Evolutionary conservation across 2,888 invertebrate genomes (phyloP).

Genomic region (Ceramica pisi): DNA sequence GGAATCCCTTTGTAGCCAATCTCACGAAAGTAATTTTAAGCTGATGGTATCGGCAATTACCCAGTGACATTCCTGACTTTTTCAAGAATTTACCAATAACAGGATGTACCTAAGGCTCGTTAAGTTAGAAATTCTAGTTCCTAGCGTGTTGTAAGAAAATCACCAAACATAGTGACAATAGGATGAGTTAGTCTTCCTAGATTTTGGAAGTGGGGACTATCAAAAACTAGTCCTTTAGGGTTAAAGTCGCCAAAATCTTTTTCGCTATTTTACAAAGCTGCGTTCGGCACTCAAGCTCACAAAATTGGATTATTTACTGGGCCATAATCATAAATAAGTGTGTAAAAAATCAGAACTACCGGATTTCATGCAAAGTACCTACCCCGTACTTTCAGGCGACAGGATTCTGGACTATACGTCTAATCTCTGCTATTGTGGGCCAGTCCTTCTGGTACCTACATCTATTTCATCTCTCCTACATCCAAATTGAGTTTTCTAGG

Average conservation of each 20-base stretch:
- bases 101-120: not conserved
- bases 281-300: too few relatives aligned
- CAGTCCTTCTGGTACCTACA: not conserved
- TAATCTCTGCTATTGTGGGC: not conserved
- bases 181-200: not conserved
- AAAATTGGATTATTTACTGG: too few relatives aligned
- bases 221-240: too few relatives aligned
- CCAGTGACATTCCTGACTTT: too few relatives aligned
- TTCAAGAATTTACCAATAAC: too few relatives aligned
- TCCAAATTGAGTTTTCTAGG: not conserved
- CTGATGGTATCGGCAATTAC: not conserved
- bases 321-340: too few relatives aligned
- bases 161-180: not conserved
- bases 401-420: not conserved
- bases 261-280: too few relatives aligned
- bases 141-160: not conserved
- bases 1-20: not conserved
- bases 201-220: not conserved
- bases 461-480: not conserved
- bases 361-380: too few relatives aligned
- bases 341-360: too few relatives aligned
- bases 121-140: conserved; percentile 1
- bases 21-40: not conserved
- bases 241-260: too few relatives aligned
- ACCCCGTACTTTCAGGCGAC: too few relatives aligned